Base-by-base conservation (phyloP, 1,140 invertebrate genomes). In the Heliconius himera region DNA sequence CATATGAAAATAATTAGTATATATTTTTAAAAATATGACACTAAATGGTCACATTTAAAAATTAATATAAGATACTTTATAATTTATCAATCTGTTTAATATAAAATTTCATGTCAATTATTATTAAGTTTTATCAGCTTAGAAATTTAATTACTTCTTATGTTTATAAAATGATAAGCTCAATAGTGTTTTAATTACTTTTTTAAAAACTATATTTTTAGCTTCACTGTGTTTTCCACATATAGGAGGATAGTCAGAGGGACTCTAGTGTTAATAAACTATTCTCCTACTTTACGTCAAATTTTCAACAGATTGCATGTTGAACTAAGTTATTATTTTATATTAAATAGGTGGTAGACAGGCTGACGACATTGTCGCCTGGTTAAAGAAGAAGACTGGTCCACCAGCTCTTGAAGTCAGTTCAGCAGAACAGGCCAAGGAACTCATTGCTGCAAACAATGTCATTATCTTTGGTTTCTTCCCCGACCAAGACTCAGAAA, bases 311-410 rank as follows among this genome's bases (percentile, higher is more conserved):
- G 1, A 16, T 1, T 46, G 41, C 41, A 46, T 46, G 41, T 13
- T 46, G 8, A 11, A 60, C 3, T 60, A 60, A 22, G 8, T 22
- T 22, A 13, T 22, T 60, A 22, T n/a, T 60, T 22, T 9, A n/a
- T 56, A 22, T 74, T 72, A 77, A 85, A 78, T 83, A 97, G 98
- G 98, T 95, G 99, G 98, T 51, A 97, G 99, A 88, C 97, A 98
- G 89, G 96, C 98, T 88, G 97, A 98, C 83, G 98, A 99, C 80
- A 99, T 99, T 90, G 96, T 99, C 75, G 95, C 95, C 80, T 99
- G 99, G 99, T 91, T 99, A 72, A 96, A 96, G 88, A 99, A 99
- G 96, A 99, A 99, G 96, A 99, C 98, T 93, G 99, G 99, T 66
- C 98, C 99, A 75, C 96, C 97, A 81, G 98, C 98, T 20, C 96